Conservation (phyloP, 2,888 invertebrate species). For the Pachymerium ferrugineum region DNA sequence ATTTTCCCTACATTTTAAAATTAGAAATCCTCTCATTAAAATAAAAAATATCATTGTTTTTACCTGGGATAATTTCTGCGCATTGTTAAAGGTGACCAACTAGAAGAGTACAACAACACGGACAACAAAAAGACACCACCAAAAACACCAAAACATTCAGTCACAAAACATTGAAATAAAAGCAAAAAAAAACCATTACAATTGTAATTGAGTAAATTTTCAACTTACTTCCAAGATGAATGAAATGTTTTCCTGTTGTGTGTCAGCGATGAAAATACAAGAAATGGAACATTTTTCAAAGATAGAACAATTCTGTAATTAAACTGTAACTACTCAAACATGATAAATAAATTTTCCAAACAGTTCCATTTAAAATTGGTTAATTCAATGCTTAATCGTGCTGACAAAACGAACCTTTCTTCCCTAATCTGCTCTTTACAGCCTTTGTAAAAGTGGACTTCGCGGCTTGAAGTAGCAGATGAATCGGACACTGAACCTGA, state of each 20-base stretch:
- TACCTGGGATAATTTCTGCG: constrained; percentile 35
- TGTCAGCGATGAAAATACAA: constrained; percentile 80
- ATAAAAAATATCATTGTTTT: constrained; percentile 34
- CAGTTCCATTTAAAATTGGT: no score
- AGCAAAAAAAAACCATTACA: background rate
- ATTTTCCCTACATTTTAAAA: no score
- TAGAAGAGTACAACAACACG: background rate
- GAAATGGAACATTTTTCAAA: constrained; percentile 66
- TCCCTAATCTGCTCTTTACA: constrained; percentile 30
- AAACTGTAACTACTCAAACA: background rate
- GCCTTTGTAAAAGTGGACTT: constrained; percentile 33
- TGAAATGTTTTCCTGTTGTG: constrained; percentile 55
- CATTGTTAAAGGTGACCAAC: background rate
- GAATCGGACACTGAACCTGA: constrained; percentile 36
- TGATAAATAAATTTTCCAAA: no score
- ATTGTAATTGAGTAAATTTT: background rate
- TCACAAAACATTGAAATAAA: background rate
- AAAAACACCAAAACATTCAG: background rate
- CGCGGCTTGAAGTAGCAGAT: constrained; percentile 32
- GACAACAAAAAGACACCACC: background rate
- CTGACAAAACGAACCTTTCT: background rate
- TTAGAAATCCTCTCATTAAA: background rate
- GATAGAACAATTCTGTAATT: constrained; percentile 63
- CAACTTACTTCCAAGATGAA: constrained; percentile 35
- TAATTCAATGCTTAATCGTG: background rate